These are phyloP conservation scores for Amphimedon queenslandica DNA, from an alignment of 37 sponge, comb jelly and placozoan species.

Conservation along the genomic window DNA sequence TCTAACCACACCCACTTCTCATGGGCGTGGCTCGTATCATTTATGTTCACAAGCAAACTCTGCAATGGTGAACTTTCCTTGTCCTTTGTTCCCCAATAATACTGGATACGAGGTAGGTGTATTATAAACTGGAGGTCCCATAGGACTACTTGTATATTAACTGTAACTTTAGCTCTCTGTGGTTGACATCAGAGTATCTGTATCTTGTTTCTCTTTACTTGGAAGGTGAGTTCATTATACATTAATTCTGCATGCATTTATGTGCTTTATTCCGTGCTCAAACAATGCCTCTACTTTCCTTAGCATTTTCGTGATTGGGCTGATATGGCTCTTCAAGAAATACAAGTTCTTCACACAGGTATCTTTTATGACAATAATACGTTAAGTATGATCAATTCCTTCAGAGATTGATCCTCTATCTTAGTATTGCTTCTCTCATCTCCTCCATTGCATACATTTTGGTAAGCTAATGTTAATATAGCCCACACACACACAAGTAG, in stretches of 20 bases:
- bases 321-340: constrained; percentile 64
- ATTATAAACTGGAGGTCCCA: too few relatives aligned
- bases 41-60: too few relatives aligned
- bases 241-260: background rate
- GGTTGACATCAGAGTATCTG: background rate
- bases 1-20: too few relatives aligned
- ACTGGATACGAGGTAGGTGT: too few relatives aligned
- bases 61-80: too few relatives aligned
- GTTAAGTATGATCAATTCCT: background rate
- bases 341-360: constrained; percentile 42
- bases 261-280: background rate
- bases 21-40: too few relatives aligned
- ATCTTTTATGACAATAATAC: background rate
- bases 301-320: constrained; percentile 30
- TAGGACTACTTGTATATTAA: too few relatives aligned
- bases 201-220: background rate
- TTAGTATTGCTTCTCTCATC: constrained; percentile 46
- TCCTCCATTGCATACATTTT: constrained; percentile 65
- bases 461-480: constrained; percentile 41
- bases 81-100: too few relatives aligned
- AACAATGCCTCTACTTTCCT: background rate
- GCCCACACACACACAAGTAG: too few relatives aligned
- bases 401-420: constrained; percentile 61
- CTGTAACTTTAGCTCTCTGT: too few relatives aligned
- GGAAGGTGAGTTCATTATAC: background rate